phyloP scores from a whole-genome alignment of 2,888 invertebrate species.

The Arge pagana region DNA sequence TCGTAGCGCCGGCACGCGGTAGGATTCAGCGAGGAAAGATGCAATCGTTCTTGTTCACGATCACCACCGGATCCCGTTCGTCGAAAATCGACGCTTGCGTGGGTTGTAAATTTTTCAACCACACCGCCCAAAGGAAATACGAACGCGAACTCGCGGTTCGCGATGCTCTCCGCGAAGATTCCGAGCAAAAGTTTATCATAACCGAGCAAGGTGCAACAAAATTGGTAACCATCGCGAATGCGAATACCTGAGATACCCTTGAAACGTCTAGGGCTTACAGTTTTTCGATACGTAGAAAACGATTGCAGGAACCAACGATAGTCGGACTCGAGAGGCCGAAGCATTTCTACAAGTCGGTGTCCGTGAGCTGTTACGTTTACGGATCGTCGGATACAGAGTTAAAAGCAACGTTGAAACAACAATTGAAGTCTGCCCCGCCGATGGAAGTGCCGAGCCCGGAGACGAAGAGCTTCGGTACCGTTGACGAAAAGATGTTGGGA shows the following conservation, averaged over 20 bases:
- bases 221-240: conserved; percentile 40
- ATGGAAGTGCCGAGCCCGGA: conserved; percentile 34
- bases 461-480: conserved; percentile 27
- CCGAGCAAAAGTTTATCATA: conserved; percentile 53
- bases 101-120: conserved; percentile 54
- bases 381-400: conserved; percentile 43
- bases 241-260: neutral
- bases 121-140: conserved; percentile 49
- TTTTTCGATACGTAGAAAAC: neutral
- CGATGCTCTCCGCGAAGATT: conserved; percentile 37
- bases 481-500: conserved; percentile 29
- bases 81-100: conserved; percentile 47
- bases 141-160: conserved; percentile 45
- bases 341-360: conserved; percentile 42
- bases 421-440: conserved; percentile 47
- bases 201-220: conserved; percentile 51
- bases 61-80: conserved; percentile 48
- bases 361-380: conserved; percentile 45
- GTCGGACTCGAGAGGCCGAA: conserved; percentile 42
- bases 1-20: conserved; percentile 46
- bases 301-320: conserved; percentile 41
- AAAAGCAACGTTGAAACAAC: conserved; percentile 37
- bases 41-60: conserved; percentile 49
- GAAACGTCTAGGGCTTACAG: neutral
- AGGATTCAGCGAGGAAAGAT: conserved; percentile 51